Conservation (phyloP, 2,888 invertebrate species). For the Cerceris rybyensis region DNA sequence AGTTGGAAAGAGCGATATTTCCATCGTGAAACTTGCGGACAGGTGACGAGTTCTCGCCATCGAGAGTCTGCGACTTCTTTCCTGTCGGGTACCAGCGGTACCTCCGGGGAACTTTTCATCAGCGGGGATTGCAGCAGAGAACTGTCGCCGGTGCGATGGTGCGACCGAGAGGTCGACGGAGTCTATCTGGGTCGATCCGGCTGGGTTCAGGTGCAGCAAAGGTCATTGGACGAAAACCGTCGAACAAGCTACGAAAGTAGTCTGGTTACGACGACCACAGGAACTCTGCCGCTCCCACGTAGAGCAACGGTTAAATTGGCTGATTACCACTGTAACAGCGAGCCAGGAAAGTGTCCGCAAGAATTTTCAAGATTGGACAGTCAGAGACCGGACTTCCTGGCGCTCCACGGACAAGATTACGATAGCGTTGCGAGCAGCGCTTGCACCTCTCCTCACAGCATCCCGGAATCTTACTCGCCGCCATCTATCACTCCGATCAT, state of each 20-base stretch:
- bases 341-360: constrained; percentile 75
- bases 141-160: constrained; percentile 85
- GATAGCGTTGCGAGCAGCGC: constrained; percentile 77
- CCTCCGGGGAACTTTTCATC: constrained; percentile 82
- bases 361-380: constrained; percentile 67
- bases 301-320: constrained; percentile 83
- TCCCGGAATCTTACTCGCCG: constrained; percentile 83
- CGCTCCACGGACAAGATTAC: constrained; percentile 76
- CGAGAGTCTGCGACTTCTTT: constrained; percentile 74
- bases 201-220: constrained; percentile 84
- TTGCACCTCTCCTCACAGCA: constrained; percentile 79
- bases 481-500: constrained; percentile 88
- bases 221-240: constrained; percentile 83
- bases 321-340: constrained; percentile 83
- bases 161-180: constrained; percentile 85
- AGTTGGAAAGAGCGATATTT: not conserved
- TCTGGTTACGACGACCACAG: constrained; percentile 66
- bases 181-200: constrained; percentile 84
- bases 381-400: constrained; percentile 70
- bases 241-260: constrained; percentile 78
- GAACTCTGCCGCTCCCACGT: constrained; percentile 80
- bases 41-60: constrained; percentile 66
- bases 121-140: constrained; percentile 82
- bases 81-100: constrained; percentile 80
- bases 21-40: constrained; percentile 31